These are phyloP conservation scores for Microtus oregoni DNA, from an alignment of 2,113 vertebrate species.

Conservation along the genomic window DNA sequence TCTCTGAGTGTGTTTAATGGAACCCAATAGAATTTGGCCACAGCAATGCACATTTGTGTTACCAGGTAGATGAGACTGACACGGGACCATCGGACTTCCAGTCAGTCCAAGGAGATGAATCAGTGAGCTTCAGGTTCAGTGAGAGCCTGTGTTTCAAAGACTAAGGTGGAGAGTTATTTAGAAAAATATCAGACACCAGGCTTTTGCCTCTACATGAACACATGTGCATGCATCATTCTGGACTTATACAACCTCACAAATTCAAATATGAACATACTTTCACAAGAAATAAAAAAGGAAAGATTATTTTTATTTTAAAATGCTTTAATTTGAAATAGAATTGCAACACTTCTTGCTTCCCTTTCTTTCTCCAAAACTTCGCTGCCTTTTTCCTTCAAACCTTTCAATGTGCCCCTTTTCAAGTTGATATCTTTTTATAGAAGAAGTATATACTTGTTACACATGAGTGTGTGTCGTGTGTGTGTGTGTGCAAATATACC, in stretches of 20 bases:
- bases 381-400: accelerated
- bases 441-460: too few species aligned
- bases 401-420: not conserved
- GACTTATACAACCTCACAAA: not conserved
- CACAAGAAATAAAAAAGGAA: not conserved
- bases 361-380: not conserved
- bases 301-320: not conserved
- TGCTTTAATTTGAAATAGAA: not conserved
- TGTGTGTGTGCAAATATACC: not conserved
- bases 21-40: not conserved
- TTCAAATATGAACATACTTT: not conserved
- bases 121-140: not conserved
- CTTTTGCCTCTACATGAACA: not conserved
- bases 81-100: too few species aligned
- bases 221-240: not conserved
- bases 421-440: not conserved
- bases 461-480: too few species aligned
- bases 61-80: too few species aligned
- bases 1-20: not conserved
- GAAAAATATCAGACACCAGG: not conserved
- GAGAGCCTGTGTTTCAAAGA: not conserved
- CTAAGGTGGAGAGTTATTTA: not conserved
- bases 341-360: not conserved
- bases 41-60: not conserved
- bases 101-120: not conserved